Evolutionary conservation across 2,888 invertebrate species (phyloP).

Genomic region (Leistus spinibarbis): DNA sequence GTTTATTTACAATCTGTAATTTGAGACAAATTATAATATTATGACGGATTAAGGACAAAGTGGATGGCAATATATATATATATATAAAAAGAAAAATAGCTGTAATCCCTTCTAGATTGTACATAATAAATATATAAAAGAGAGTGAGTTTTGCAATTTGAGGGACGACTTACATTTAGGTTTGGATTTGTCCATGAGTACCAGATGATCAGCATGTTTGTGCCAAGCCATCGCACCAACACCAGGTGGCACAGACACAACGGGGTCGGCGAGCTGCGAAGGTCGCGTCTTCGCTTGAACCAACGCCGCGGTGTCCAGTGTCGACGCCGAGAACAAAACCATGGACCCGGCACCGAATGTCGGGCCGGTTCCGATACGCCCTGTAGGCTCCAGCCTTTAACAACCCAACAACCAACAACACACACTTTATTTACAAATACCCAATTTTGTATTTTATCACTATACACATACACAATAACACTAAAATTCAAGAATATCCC

Average conservation of each 20-base stretch:
- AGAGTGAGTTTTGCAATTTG: not conserved
- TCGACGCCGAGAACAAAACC: slow-evolving; percentile 50
- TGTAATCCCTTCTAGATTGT: too few species aligned
- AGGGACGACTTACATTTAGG: slow-evolving; percentile 66
- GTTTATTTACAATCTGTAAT: too few species aligned
- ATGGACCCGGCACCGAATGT: slow-evolving; percentile 51
- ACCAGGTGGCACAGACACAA: slow-evolving; percentile 48
- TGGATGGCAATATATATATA: too few species aligned
- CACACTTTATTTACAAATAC: slow-evolving; percentile 5
- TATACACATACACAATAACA: slow-evolving; percentile 24
- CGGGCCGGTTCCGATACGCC: slow-evolving; percentile 56
- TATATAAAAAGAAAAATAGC: too few species aligned
- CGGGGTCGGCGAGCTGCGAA: slow-evolving; percentile 65
- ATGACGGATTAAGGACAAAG: too few species aligned
- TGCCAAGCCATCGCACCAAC: slow-evolving; percentile 70
- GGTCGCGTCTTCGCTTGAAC: slow-evolving; percentile 50
- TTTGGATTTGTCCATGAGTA: slow-evolving; percentile 75
- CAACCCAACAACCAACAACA: slow-evolving; percentile 50
- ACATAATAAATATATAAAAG: not conserved
- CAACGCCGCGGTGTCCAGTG: slow-evolving; percentile 58
- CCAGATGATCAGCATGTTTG: slow-evolving; percentile 72
- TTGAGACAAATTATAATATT: too few species aligned
- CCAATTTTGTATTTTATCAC: slow-evolving; percentile 52
- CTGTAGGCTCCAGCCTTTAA: slow-evolving; percentile 68
- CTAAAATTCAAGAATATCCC: not conserved